Percentiles rank a stretch among this genome's conserved stretches.
Conservation (phyloP, 23 tunicate species). For the Halocynthia roretzi region DNA sequence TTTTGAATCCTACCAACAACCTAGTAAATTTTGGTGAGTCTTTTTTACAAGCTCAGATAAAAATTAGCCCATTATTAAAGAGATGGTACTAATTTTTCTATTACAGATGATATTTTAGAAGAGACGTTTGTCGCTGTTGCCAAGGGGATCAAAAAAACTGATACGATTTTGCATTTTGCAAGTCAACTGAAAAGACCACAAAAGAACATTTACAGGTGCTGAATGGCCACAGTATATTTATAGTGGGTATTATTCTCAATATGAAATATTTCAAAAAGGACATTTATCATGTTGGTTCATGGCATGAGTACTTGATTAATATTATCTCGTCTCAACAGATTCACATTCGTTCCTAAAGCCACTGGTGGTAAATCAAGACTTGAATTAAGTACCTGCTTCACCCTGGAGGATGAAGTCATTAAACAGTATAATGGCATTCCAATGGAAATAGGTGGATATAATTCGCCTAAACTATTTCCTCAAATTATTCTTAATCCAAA, state of each 20-base stretch:
- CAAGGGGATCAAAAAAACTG: not conserved
- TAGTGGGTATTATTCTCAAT: too few relatives aligned
- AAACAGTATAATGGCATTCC: conserved; percentile 2
- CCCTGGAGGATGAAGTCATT: not conserved
- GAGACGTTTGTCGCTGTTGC: conserved; percentile 4
- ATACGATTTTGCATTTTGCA: not conserved
- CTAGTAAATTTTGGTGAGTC: too few relatives aligned
- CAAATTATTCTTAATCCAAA: too few relatives aligned
- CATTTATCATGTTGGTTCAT: not conserved
- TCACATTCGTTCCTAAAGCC: conserved; percentile 11
- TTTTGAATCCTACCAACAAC: too few relatives aligned
- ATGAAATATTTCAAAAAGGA: too few relatives aligned
- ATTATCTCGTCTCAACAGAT: conserved; percentile 9
- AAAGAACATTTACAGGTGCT: not conserved
- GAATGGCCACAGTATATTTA: too few relatives aligned
- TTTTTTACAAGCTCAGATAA: too few relatives aligned
- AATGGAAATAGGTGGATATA: conserved; percentile 7
- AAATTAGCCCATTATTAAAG: too few relatives aligned
- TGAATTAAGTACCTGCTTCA: conserved; percentile 45
- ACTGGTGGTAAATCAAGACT: conserved; percentile 40
- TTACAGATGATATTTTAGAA: conserved; percentile 15
- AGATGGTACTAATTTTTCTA: not conserved
- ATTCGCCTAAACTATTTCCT: not conserved
- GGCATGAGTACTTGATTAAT: not conserved
- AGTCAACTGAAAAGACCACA: not conserved